Conservation (phyloP, 2,113 vertebrate genomes). For the Columba livia region DNA sequence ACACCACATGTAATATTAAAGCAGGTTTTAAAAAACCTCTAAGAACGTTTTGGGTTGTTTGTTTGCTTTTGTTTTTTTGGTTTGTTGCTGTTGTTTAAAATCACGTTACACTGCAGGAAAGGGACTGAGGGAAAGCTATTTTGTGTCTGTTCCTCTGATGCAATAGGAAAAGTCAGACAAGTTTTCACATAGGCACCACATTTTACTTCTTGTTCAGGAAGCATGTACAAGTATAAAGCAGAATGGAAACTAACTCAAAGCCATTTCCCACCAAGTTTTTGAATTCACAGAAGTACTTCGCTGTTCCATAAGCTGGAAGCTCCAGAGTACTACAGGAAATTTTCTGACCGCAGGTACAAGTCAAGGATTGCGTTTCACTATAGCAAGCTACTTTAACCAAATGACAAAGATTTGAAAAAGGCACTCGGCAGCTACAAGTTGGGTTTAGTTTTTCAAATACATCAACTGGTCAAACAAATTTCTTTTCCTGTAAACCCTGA, state of each 20-base stretch:
- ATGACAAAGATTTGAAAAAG: not conserved
- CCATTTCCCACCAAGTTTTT: not conserved
- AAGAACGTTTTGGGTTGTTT: not conserved
- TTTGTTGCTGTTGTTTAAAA: not conserved
- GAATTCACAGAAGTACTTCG: not conserved
- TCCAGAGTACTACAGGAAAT: not conserved
- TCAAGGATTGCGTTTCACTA: not conserved
- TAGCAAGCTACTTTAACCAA: not conserved
- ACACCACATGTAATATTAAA: not conserved
- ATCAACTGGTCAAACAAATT: not conserved
- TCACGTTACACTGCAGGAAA: not conserved
- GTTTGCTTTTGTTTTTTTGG: not conserved
- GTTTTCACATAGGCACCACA: not conserved
- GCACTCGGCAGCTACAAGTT: not conserved
- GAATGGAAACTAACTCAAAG: not conserved
- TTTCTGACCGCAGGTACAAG: not conserved
- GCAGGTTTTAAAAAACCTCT: not conserved
- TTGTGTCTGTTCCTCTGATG: not conserved
- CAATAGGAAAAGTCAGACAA: rapidly evolving
- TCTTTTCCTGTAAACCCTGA: not conserved
- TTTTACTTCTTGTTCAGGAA: not conserved
- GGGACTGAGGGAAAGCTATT: not conserved
- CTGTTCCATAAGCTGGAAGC: not conserved
- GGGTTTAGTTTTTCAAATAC: not conserved
- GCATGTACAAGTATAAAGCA: not conserved